Evolutionary conservation across 2,797 vertebrate genomes (phyloP).

Genomic region (Columba guinea): DNA sequence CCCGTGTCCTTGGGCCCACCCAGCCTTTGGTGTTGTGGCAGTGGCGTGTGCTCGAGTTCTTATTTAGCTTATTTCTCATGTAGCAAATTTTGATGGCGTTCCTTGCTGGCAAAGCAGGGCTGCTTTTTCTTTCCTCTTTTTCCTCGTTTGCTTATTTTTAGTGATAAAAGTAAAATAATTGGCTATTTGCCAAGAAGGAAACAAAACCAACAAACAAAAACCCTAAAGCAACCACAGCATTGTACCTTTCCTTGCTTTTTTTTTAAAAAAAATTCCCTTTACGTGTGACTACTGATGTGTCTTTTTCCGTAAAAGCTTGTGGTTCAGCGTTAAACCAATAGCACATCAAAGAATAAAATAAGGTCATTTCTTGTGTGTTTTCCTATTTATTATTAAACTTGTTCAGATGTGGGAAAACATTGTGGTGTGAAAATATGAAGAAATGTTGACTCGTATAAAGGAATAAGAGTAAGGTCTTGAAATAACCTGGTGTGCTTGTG

Average conservation of each 20-base stretch:
- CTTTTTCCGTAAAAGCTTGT: neutral
- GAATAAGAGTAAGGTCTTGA: too few species aligned
- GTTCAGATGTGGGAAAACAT: neutral
- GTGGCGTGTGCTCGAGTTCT: neutral
- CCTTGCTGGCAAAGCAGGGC: neutral
- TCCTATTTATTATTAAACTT: conserved; percentile 17
- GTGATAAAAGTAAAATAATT: neutral
- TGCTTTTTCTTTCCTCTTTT: too few species aligned
- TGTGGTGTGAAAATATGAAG: neutral
- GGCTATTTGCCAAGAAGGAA: neutral
- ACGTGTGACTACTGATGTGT: neutral
- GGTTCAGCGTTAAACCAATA: neutral
- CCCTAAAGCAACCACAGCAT: neutral
- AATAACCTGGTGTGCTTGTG: too few species aligned
- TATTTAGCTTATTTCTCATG: neutral
- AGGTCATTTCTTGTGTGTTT: neutral
- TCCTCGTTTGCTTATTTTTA: conserved; percentile 6
- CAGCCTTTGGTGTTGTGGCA: neutral
- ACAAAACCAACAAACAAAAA: neutral
- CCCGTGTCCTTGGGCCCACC: neutral
- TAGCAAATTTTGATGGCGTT: neutral
- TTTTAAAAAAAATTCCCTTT: neutral
- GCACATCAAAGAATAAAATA: neutral
- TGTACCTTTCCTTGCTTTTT: conserved; percentile 16
- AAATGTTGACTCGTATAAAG: too few species aligned